phyloP scores from a whole-genome alignment of 2,888 invertebrate genomes.

The Tenthredo livida region DNA sequence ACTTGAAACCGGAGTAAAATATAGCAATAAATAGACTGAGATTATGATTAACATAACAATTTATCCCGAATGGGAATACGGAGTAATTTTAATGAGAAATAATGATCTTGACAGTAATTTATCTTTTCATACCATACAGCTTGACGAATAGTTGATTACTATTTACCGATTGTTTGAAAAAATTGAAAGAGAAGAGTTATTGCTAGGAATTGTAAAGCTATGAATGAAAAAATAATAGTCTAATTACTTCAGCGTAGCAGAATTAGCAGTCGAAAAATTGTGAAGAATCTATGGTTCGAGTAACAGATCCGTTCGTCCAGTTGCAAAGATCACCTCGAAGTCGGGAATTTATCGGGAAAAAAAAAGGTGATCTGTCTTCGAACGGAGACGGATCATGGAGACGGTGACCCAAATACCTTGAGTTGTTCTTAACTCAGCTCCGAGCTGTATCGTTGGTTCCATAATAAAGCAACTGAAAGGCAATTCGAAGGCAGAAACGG shows the following conservation, averaged over 20 bases:
- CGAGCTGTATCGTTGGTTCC: slow-evolving; percentile 13
- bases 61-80: not conserved
- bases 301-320: not conserved
- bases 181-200: not conserved
- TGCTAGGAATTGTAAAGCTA: not conserved
- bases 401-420: slow-evolving; percentile 51
- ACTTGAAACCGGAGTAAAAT: not conserved
- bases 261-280: not conserved
- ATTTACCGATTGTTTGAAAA: not conserved
- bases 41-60: slow-evolving; percentile 8
- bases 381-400: not conserved
- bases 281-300: not conserved
- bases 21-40: not conserved
- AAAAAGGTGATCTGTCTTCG: slow-evolving; percentile 1
- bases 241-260: not conserved
- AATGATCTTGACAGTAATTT: not conserved
- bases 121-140: not conserved
- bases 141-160: not conserved
- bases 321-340: not conserved
- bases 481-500: slow-evolving; percentile 54
- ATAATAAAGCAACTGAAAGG: not conserved
- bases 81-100: not conserved
- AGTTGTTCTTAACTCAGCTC: slow-evolving; percentile 33
- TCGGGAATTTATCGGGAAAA: not conserved
- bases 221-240: not conserved